Evolutionary conservation across 2,113 vertebrate species (phyloP).

Genomic region (Lonchura striata): DNA sequence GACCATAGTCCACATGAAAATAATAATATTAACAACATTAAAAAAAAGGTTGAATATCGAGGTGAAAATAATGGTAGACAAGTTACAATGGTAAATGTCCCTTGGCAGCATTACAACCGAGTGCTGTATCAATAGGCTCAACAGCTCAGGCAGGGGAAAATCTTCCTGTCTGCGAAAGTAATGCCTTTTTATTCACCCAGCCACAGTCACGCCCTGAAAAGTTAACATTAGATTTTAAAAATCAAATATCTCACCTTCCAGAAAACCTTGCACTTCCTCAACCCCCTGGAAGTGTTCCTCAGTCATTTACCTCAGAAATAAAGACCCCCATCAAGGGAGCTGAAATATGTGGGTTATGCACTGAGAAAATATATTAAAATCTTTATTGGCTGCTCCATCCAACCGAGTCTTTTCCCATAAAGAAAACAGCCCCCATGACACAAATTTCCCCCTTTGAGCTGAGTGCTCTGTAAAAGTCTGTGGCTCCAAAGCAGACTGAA

Average conservation of each 20-base stretch:
- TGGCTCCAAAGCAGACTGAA: constrained; percentile 56
- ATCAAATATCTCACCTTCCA: neutral
- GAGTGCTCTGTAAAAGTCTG: constrained; percentile 47
- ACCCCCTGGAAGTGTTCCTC: neutral
- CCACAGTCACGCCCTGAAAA: neutral
- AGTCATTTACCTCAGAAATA: constrained; percentile 5
- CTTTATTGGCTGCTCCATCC: constrained; percentile 52
- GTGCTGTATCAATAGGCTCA: neutral
- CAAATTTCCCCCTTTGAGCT: constrained; percentile 60
- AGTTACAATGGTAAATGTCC: neutral
- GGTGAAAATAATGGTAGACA: neutral
- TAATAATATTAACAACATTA: neutral
- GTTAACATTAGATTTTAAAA: neutral
- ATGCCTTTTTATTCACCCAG: neutral
- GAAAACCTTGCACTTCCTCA: neutral
- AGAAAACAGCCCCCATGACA: constrained; percentile 66
- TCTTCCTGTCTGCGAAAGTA: neutral
- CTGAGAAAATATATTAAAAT: constrained; percentile 59
- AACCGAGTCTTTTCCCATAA: constrained; percentile 59
- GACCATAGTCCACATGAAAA: neutral
- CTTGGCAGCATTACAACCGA: neutral
- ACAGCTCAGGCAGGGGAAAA: neutral
- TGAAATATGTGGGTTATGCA: constrained; percentile 22
- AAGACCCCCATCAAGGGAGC: neutral
- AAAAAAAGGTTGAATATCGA: neutral